A percentile compares a stretch with the other conserved stretches of the same genome.
phyloP scores from a whole-genome alignment of 1,140 invertebrate species.

The Steinernema feltiae region DNA sequence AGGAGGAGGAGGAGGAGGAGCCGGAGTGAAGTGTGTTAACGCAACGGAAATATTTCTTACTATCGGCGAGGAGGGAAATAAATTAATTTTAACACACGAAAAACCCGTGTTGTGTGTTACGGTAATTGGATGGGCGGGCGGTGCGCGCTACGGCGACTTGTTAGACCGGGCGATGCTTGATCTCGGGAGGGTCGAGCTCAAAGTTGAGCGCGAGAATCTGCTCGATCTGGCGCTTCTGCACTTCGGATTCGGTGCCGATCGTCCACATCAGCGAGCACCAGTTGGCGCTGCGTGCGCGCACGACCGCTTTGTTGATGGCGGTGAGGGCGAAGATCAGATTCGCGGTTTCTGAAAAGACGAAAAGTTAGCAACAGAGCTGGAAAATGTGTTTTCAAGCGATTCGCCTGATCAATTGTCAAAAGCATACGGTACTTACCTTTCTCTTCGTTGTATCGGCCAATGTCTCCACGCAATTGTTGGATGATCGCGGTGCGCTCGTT shows the following conservation, averaged over 20 bases:
- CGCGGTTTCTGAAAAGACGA: conserved; percentile 45
- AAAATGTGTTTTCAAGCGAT: background rate
- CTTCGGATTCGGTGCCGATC: conserved; percentile 38
- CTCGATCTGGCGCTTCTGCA: conserved; percentile 40
- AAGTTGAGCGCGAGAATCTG: conserved; percentile 40
- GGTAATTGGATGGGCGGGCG: background rate
- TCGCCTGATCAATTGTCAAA: background rate
- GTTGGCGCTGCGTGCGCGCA: conserved; percentile 50
- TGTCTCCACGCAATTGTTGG: conserved; percentile 51
- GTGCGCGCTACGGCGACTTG: background rate
- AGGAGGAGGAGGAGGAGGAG: background rate
- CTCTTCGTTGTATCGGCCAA: conserved; percentile 51
- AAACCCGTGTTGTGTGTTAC: background rate
- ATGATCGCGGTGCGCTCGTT: conserved; percentile 48
- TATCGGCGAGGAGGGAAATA: background rate
- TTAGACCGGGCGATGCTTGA: conserved; percentile 41
- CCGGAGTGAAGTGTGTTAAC: background rate
- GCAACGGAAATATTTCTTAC: background rate
- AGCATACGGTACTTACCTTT: conserved; percentile 46
- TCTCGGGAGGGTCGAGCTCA: conserved; percentile 53
- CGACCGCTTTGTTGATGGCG: conserved; percentile 42
- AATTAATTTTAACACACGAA: background rate
- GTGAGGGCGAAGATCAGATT: conserved; percentile 42
- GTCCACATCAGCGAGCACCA: conserved; percentile 55
- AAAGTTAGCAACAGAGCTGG: background rate